Evolutionary conservation across 1,140 invertebrate genomes (phyloP).

Genomic region (Drosophila ambigua): DNA sequence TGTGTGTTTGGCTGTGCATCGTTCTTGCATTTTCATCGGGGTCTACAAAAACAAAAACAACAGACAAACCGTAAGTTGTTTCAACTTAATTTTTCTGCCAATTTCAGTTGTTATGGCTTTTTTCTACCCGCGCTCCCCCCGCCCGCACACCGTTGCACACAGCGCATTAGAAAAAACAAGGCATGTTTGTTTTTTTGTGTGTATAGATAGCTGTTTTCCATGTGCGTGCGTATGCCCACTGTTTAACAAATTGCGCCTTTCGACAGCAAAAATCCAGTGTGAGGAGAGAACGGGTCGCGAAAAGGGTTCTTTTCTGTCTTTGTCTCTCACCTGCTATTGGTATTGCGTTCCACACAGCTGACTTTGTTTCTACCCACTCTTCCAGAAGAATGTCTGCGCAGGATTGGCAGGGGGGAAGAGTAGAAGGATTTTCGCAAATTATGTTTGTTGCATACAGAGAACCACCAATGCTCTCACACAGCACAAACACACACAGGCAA

Average conservation of each 20-base stretch:
- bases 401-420: not conserved
- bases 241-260: constrained; percentile 69
- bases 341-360: constrained; percentile 55
- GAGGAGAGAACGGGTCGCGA: constrained; percentile 29
- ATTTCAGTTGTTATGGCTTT: too few relatives aligned
- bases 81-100: too few relatives aligned
- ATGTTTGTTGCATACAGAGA: constrained; percentile 36
- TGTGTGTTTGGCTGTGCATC: too few relatives aligned
- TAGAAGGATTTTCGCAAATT: constrained; percentile 51
- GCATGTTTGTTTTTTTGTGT: constrained; percentile 15
- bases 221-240: constrained; percentile 14
- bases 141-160: not conserved
- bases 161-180: constrained; percentile 28
- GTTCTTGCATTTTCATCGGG: too few relatives aligned
- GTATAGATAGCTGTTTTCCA: constrained; percentile 17
- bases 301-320: constrained; percentile 42
- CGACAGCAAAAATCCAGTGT: constrained; percentile 41
- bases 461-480: too few relatives aligned
- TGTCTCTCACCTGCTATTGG: constrained; percentile 10
- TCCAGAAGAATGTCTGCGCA: constrained; percentile 4
- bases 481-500: not conserved
- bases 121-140: not conserved
- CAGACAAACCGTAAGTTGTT: too few relatives aligned
- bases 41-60: too few relatives aligned
- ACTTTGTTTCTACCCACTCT: constrained; percentile 39